A percentile compares a stretch with the other conserved stretches of the same genome.
Conservation (phyloP, 2,888 invertebrate genomes). For the Adelognathus sp. region DNA sequence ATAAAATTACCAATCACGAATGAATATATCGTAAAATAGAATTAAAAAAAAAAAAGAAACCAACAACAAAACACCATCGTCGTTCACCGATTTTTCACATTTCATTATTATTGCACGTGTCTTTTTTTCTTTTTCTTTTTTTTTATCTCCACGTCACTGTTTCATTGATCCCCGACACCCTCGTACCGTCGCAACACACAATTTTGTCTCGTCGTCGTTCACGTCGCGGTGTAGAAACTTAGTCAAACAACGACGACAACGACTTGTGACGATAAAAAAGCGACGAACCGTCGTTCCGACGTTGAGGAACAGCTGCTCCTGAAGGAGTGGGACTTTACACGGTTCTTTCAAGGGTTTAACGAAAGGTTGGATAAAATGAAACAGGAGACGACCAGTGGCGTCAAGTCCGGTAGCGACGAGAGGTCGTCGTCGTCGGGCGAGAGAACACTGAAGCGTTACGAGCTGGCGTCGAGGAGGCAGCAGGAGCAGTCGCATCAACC, state of each 20-base stretch:
- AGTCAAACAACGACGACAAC: constrained; percentile 77
- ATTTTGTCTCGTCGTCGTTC: too few species aligned
- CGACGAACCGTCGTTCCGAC: constrained; percentile 82
- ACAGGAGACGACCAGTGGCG: constrained; percentile 80
- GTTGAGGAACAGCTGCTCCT: constrained; percentile 90
- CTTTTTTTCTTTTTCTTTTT: constrained; percentile 62
- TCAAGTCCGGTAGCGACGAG: constrained; percentile 70
- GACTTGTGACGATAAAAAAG: constrained; percentile 77
- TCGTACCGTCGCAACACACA: too few species aligned
- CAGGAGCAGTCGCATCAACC: constrained; percentile 65
- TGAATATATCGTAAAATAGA: background rate
- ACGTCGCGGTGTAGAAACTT: constrained; percentile 76
- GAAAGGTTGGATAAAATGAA: constrained; percentile 80
- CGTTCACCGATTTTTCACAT: constrained; percentile 51
- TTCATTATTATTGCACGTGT: constrained; percentile 65
- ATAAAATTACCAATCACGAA: background rate
- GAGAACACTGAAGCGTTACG: constrained; percentile 71
- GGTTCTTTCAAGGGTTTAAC: constrained; percentile 87
- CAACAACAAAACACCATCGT: constrained; percentile 32
- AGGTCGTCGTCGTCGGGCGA: constrained; percentile 69
- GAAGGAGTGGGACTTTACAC: constrained; percentile 94
- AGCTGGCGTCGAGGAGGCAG: constrained; percentile 69
- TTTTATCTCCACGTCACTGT: too few species aligned
- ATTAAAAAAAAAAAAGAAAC: constrained; percentile 2
- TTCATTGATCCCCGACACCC: constrained; percentile 64